Evolutionary conservation across 2,797 vertebrate species (phyloP), one percentile per base, ranked within the genome.

Genomic region (Etheostoma perlongum): DNA sequence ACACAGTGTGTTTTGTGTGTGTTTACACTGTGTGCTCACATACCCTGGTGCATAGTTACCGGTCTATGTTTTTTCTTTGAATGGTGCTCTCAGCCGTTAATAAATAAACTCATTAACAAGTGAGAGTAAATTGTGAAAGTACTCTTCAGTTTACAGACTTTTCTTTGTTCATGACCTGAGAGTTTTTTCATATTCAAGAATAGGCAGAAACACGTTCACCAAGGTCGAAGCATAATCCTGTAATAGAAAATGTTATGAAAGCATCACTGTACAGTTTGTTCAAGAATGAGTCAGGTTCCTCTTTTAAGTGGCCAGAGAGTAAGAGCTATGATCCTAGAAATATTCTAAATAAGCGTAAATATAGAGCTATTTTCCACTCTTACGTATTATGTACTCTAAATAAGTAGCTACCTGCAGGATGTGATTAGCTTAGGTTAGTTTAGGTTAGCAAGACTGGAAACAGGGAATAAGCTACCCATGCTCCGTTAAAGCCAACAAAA

Each of bases 101-200:
- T 57, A n/a, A 57, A 51, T 44, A 10, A 69, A 59, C 33, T 63
- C 33, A 42, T 58, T 25, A 47, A 65, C 30, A 68, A 72, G 67
- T 12, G 15, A 2, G 8, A 48, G 21, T 2, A 15, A 30, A 62
- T 18, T 46, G 65, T 52, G 33, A 51, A 49, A 65, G 47, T 0
- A 4, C 25, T 48, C 15, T 16, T 55, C 9, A 19, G 19, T 27
- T n/a, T 15, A 23, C 4, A 13, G 49, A 15, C 15, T 67, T 58
- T 14, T 23, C 52, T 73, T 64, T 46, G 40, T 54, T 72, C 8
- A 12, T 25, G 47, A 65, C 60, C 53, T 33, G 49, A 66, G 5
- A 15, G 12, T 46, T 5, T 69, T 59, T 59, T 75, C 8, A 46
- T 42, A 10, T 52, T 68, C 9, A 63, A 57, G 12, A 62, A 62